Conservation (phyloP, 2,797 vertebrate genomes). For the Lagocephalus sceleratus region DNA sequence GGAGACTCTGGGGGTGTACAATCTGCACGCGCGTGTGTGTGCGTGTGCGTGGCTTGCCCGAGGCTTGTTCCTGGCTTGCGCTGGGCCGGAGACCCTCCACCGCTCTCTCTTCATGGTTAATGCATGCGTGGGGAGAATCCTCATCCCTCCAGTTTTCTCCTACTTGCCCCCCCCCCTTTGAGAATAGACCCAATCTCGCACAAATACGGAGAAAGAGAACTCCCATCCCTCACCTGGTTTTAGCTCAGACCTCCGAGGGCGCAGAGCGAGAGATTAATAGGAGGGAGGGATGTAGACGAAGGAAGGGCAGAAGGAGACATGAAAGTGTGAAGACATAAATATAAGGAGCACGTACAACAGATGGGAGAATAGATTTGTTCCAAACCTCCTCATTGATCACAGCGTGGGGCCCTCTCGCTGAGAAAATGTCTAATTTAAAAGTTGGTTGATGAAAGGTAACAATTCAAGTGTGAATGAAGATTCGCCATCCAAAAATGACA, state of each 20-base stretch:
- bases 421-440: too few species aligned
- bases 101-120: slow-evolving; percentile 58
- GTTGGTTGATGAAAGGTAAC: too few species aligned
- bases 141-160: slow-evolving; percentile 22
- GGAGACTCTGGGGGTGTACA: not conserved
- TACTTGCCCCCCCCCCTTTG: slow-evolving; percentile 4
- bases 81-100: slow-evolving; percentile 37
- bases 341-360: slow-evolving; percentile 7
- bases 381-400: not conserved
- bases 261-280: not conserved
- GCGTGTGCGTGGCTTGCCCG: slow-evolving; percentile 25
- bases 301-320: slow-evolving; percentile 23
- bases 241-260: slow-evolving; percentile 11
- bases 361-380: not conserved
- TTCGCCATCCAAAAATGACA: too few species aligned
- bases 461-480: too few species aligned
- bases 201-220: slow-evolving; percentile 26
- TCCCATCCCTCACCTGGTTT: slow-evolving; percentile 12
- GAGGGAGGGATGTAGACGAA: slow-evolving; percentile 2
- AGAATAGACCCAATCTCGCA: slow-evolving; percentile 44
- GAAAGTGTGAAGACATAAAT: not conserved
- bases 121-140: slow-evolving; percentile 53
- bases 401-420: too few species aligned
- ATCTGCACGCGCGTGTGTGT: not conserved
- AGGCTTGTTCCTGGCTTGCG: slow-evolving; percentile 3